Base-by-base conservation (phyloP, 2,797 vertebrate genomes). In the Garrulus glandarius region DNA sequence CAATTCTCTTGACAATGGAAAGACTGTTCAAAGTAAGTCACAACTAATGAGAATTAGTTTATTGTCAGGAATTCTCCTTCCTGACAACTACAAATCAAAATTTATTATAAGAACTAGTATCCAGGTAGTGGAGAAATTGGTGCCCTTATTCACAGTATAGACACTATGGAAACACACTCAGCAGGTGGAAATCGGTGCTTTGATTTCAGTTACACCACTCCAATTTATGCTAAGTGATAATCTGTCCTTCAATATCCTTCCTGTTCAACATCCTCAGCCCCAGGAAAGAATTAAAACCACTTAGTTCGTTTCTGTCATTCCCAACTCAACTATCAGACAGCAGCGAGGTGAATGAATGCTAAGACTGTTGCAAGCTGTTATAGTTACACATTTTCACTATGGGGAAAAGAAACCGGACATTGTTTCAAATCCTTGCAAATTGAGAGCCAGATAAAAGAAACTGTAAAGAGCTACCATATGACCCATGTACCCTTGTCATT, bases 351-450 rank as follows among this genome's bases (percentile, higher is more conserved):
- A 74, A 82, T 27, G 37, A 82, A 91, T 23, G 17, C 41, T 49
- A 68, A 59, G 68, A 77, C 30, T 10, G 3, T 22, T 75, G 47
- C 44, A 78, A 56, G 24, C 37, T 4, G 0, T n/a, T 80, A 44
- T 1, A 49, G 18, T 39, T 71, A 34, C 0, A 0, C 26, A 36
- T 85, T 60, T 87, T 81, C 37, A 70, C n/a, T 55, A 36, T 24
- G 34, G 41, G 85, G 37, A 90, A 93, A 44, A 92, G 74, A 74
- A 78, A 76, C 46, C 49, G 77, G 61, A 69, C 10, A 6, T 63
- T 49, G n/a, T 95, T 96, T 96, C 84, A 77, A 37, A 91, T 61
- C 56, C 55, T 78, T 71, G 11, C 65, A 94, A 95, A 91, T 13
- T 52, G 67, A 81, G 50, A 70, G 44, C 26, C 39, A 82, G 23